A percentile compares a stretch with the other conserved stretches of the same genome.
These are phyloP conservation scores for Diplodus puntazzo DNA, from an alignment of 2,797 vertebrate genomes.

Conservation along the genomic window DNA sequence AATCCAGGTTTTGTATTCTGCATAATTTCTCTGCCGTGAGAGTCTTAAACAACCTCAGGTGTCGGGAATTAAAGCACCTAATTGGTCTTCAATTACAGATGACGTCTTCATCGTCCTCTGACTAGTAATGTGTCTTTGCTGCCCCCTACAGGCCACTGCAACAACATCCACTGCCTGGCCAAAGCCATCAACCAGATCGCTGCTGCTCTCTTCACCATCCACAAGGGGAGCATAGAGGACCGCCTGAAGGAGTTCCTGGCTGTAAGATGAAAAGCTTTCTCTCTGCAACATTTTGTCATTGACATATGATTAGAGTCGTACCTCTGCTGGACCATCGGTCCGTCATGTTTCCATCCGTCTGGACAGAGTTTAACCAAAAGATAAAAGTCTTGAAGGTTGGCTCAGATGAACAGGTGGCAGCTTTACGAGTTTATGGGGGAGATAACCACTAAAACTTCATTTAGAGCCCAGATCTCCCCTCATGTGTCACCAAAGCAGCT, in stretches of 20 bases:
- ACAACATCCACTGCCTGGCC: conserved; percentile 98
- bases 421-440: no score
- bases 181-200: conserved; percentile 99
- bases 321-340: neutral
- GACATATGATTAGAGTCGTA: no score
- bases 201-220: conserved; percentile 98
- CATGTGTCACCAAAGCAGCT: neutral
- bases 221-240: conserved; percentile 99
- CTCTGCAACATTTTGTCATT: neutral
- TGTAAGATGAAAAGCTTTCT: conserved; percentile 82
- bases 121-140: conserved; percentile 40
- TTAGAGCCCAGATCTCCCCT: neutral
- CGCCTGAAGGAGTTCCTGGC: conserved; percentile 99
- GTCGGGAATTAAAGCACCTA: conserved; percentile 3
- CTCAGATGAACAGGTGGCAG: neutral
- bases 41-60: neutral
- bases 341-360: no score
- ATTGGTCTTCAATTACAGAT: conserved; percentile 1
- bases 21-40: conserved; percentile 4
- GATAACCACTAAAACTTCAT: no score
- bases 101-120: neutral
- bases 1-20: neutral
- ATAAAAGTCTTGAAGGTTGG: no score
- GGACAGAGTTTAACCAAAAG: neutral
- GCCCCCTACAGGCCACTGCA: conserved; percentile 92